Evolutionary conservation across 2,113 vertebrate genomes (phyloP).

Genomic region (Mesocricetus auratus): DNA sequence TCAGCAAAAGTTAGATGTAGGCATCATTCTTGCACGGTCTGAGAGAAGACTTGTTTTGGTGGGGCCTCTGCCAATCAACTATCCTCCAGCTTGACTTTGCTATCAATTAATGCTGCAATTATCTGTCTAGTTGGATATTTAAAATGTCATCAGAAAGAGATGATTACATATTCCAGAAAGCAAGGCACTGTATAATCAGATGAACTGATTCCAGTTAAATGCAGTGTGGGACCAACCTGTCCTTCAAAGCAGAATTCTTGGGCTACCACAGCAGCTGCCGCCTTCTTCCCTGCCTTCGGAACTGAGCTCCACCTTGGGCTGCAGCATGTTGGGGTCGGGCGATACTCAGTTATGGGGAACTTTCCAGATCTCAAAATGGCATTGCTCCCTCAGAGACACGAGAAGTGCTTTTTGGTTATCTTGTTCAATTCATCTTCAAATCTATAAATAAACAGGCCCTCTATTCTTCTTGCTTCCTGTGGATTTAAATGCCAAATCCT

Average conservation of each 20-base stretch:
- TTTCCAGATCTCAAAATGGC: slow-evolving; percentile 87
- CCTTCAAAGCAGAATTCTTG: slow-evolving; percentile 89
- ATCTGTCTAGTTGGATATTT: slow-evolving; percentile 93
- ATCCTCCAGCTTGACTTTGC: slow-evolving; percentile 89
- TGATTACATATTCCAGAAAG: slow-evolving; percentile 93
- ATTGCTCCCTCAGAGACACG: slow-evolving; percentile 83
- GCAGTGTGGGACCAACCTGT: slow-evolving; percentile 89
- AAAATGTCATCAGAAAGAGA: slow-evolving; percentile 94
- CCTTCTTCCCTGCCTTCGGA: slow-evolving; percentile 83
- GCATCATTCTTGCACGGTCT: slow-evolving; percentile 88
- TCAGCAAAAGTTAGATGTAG: slow-evolving; percentile 90
- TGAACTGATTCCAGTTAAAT: slow-evolving; percentile 90
- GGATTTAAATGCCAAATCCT: slow-evolving; percentile 85
- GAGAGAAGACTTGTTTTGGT: slow-evolving; percentile 89
- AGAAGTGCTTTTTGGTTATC: slow-evolving; percentile 80
- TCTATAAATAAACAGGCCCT: slow-evolving; percentile 87
- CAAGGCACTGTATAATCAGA: slow-evolving; percentile 90
- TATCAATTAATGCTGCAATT: slow-evolving; percentile 94
- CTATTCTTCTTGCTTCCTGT: slow-evolving; percentile 85
- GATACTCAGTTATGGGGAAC: slow-evolving; percentile 82
- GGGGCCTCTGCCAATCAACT: slow-evolving; percentile 91
- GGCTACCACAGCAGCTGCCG: slow-evolving; percentile 82
- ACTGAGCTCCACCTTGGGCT: slow-evolving; percentile 85
- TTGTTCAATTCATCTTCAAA: slow-evolving; percentile 85
- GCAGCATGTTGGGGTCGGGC: slow-evolving; percentile 72